A percentile compares a stretch with the other conserved stretches of the same genome.
Conservation (phyloP, 2,113 vertebrate genomes). For the Thryonomys swinderianus region DNA sequence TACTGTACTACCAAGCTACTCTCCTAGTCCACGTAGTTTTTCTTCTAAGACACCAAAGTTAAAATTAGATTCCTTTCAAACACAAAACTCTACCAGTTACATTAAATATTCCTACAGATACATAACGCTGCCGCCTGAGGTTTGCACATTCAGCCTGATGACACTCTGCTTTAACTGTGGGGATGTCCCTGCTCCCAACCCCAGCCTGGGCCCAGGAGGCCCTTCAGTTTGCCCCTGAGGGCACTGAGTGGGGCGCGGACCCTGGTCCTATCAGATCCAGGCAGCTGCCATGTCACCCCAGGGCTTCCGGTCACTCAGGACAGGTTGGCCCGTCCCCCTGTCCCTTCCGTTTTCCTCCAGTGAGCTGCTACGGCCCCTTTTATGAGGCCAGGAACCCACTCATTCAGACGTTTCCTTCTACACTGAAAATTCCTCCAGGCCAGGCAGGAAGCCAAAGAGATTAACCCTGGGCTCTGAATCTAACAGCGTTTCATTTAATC, state of each 20-base stretch:
- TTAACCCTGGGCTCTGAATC: not conserved
- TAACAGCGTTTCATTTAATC: not conserved
- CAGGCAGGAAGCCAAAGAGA: not conserved
- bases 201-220: not conserved
- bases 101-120: conserved; percentile 6
- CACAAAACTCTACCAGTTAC: not conserved
- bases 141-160: not conserved
- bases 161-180: not conserved
- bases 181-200: not conserved
- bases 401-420: not conserved
- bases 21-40: not conserved
- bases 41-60: conserved; percentile 12
- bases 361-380: not conserved
- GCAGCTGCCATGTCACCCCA: accelerated
- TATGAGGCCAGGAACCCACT: not conserved
- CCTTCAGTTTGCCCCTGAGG: not conserved
- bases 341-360: not conserved
- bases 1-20: too few species aligned
- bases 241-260: accelerated
- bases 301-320: not conserved
- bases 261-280: too few species aligned
- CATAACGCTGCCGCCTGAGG: not conserved
- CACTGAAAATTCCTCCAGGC: not conserved
- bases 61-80: not conserved
- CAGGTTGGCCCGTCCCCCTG: not conserved